phyloP scores from a whole-genome alignment of 2,888 invertebrate genomes.

The Drosophila meridiana region DNA sequence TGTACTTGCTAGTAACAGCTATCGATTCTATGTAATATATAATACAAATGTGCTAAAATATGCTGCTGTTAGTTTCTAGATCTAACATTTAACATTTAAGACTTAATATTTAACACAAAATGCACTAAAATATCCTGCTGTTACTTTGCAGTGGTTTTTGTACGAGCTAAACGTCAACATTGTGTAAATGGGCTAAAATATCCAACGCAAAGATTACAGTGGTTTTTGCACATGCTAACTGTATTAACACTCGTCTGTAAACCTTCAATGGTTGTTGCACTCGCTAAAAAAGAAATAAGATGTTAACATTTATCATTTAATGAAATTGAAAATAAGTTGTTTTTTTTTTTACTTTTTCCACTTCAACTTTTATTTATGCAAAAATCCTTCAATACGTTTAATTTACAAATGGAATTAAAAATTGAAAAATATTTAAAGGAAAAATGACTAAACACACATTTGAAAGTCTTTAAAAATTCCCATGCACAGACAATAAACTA shows the following conservation, averaged over 20 bases:
- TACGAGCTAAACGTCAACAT: neutral
- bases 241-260: neutral
- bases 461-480: conserved; percentile 55
- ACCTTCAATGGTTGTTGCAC: neutral
- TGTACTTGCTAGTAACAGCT: neutral
- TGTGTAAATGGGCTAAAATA: too few species aligned
- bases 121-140: neutral
- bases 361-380: conserved; percentile 77
- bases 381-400: conserved; percentile 62
- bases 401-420: conserved; percentile 71
- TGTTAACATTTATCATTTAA: neutral
- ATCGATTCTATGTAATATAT: too few species aligned
- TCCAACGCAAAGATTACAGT: neutral
- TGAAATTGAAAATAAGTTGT: neutral
- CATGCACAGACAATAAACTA: conserved; percentile 53
- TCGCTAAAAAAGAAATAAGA: neutral
- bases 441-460: conserved; percentile 57
- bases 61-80: too few species aligned
- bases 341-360: conserved; percentile 29
- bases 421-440: conserved; percentile 44
- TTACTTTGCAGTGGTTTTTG: neutral
- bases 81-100: too few species aligned
- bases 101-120: too few species aligned
- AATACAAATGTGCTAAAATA: too few species aligned
- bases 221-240: conserved; percentile 7